phyloP scores from a whole-genome alignment of 2,113 vertebrate genomes.

The Marcusenius ussheri region DNA sequence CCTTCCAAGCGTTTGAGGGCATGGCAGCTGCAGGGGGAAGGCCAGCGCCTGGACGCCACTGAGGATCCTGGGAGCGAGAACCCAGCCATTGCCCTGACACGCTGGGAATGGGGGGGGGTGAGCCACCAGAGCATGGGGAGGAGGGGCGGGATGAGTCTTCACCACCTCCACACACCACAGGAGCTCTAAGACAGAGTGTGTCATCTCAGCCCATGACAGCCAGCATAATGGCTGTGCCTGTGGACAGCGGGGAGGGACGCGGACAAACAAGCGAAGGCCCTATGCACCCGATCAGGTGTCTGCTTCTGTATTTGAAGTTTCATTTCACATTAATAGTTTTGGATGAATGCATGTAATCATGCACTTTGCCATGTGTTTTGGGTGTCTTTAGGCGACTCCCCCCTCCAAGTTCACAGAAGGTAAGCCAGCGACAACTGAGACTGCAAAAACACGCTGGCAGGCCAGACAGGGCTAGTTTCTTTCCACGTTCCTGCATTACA shows the following conservation, averaged over 20 bases:
- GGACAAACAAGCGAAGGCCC: neutral
- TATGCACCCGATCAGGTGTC: neutral
- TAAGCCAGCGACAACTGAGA: neutral
- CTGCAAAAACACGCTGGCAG: neutral
- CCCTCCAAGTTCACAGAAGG: neutral
- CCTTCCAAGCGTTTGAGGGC: constrained; percentile 59
- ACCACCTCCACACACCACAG: neutral
- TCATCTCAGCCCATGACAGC: neutral
- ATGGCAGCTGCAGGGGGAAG: constrained; percentile 39
- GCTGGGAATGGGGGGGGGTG: neutral
- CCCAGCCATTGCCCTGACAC: constrained; percentile 33
- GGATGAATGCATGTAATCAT: neutral
- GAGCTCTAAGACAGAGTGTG: neutral
- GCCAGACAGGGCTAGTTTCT: neutral
- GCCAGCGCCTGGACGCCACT: constrained; percentile 35
- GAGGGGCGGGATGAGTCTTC: neutral
- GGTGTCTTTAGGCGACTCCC: neutral
- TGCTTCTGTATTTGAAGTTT: neutral
- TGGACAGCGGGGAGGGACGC: neutral
- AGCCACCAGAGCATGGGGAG: neutral
- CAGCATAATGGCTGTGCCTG: neutral
- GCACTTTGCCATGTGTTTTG: neutral
- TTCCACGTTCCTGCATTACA: neutral
- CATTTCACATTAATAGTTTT: neutral
- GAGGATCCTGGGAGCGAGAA: constrained; percentile 40